Conservation (phyloP, 1,140 invertebrate species). For the Muscidifurax raptorellus region DNA sequence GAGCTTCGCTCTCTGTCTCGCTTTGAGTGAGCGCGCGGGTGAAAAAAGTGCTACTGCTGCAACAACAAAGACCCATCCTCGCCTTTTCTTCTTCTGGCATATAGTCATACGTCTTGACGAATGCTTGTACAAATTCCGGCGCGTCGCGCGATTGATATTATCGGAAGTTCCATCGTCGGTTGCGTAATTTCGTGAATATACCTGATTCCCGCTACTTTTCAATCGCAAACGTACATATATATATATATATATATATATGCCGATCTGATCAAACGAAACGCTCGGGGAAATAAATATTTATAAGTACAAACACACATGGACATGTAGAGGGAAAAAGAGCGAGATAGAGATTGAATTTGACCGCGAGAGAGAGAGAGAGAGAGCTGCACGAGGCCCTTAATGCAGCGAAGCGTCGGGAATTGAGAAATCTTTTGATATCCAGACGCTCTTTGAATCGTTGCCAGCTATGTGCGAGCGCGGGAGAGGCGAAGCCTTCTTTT, state of each 20-base stretch:
- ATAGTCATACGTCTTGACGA: background rate
- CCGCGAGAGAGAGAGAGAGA: no score
- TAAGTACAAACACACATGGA: background rate
- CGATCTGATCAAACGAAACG: slow-evolving; percentile 35
- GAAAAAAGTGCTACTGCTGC: slow-evolving; percentile 38
- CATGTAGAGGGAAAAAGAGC: background rate
- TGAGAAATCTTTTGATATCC: slow-evolving; percentile 48
- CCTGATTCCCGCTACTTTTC: no score
- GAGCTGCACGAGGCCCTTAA: slow-evolving; percentile 31
- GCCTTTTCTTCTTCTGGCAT: background rate
- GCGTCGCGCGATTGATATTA: background rate
- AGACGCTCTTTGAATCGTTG: slow-evolving; percentile 45
- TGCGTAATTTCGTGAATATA: no score
- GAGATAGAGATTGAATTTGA: slow-evolving; percentile 15
- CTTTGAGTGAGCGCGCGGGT: slow-evolving; percentile 4
- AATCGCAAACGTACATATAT: no score
- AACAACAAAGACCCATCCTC: slow-evolving; percentile 27
- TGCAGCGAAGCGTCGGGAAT: slow-evolving; percentile 40
- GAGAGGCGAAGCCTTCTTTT: background rate
- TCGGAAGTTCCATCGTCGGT: background rate
- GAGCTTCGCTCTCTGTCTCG: background rate
- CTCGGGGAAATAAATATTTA: slow-evolving; percentile 49
- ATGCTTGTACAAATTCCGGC: background rate
- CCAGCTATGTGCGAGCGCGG: background rate
- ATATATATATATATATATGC: no score